These are phyloP conservation scores for Drosophila yakuba DNA, from an alignment of 1,140 invertebrate species.

Conservation along the genomic window DNA sequence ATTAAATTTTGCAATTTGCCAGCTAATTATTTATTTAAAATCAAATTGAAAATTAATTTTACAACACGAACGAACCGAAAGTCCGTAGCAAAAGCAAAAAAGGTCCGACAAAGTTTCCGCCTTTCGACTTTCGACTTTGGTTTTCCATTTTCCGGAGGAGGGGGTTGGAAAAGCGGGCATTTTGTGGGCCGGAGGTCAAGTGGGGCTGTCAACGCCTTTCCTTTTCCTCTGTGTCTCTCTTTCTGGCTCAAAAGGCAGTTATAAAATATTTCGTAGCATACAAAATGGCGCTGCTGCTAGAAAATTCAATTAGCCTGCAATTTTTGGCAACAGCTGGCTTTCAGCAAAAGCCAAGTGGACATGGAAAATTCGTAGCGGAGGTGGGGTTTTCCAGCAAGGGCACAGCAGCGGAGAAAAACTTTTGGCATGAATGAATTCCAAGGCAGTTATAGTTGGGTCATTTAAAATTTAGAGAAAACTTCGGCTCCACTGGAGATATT, in stretches of 20 bases:
- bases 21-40: slow-evolving; percentile 85
- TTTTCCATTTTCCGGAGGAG: slow-evolving; percentile 31
- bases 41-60: slow-evolving; percentile 85
- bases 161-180: slow-evolving; percentile 14
- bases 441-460: slow-evolving; percentile 42
- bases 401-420: slow-evolving; percentile 7
- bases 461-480: slow-evolving; percentile 49
- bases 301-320: slow-evolving; percentile 78
- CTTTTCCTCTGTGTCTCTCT: slow-evolving; percentile 14
- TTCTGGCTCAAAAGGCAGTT: slow-evolving; percentile 58
- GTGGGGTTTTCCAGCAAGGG: slow-evolving; percentile 3
- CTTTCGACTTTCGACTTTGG: slow-evolving; percentile 51
- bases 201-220: slow-evolving; percentile 73
- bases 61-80: slow-evolving; percentile 65
- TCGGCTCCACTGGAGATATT: slow-evolving; percentile 20
- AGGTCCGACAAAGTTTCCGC: slow-evolving; percentile 50
- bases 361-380: slow-evolving; percentile 6
- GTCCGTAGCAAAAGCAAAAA: slow-evolving; percentile 19
- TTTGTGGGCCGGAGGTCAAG: slow-evolving; percentile 55
- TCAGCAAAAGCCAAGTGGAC: slow-evolving; percentile 53
- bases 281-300: slow-evolving; percentile 78
- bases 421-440: slow-evolving; percentile 37
- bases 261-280: slow-evolving; percentile 79
- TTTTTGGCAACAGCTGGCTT: slow-evolving; percentile 79
- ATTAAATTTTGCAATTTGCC: slow-evolving; percentile 84